Conservation (phyloP, 2,113 vertebrate genomes). For the Zapus hudsonius region DNA sequence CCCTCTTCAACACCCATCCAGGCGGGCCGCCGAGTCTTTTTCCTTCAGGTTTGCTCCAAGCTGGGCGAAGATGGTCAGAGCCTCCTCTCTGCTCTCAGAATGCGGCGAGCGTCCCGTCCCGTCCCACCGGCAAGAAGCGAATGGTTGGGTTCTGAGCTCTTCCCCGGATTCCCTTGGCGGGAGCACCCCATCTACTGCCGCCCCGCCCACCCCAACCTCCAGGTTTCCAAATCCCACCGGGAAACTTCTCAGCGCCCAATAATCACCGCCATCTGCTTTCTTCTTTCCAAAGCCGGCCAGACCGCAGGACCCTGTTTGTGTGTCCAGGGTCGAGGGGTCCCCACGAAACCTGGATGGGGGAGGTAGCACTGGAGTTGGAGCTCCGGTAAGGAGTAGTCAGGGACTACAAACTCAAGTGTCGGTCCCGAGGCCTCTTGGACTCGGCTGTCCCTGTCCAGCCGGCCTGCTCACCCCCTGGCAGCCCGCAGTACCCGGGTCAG, state of each 20-base stretch:
- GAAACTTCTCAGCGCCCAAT: conserved; percentile 57
- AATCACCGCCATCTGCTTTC: conserved; percentile 31
- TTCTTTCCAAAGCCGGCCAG: neutral
- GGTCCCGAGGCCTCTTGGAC: neutral
- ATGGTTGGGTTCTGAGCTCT: conserved; percentile 2
- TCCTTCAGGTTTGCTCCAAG: conserved; percentile 8
- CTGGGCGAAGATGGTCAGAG: neutral
- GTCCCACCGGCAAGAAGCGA: neutral
- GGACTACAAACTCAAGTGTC: neutral
- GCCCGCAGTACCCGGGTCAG: neutral
- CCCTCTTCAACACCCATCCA: neutral
- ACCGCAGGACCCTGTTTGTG: neutral
- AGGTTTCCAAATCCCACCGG: conserved; percentile 37
- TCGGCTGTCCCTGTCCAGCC: neutral
- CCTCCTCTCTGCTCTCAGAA: conserved; percentile 11
- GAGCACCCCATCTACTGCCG: conserved; percentile 3
- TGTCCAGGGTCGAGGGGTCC: neutral
- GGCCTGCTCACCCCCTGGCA: neutral
- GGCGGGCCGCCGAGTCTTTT: neutral
- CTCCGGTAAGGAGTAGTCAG: neutral
- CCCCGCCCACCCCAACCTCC: neutral
- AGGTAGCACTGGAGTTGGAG: neutral
- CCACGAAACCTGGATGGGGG: neutral
- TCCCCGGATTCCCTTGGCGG: neutral
- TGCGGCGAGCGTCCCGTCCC: neutral